phyloP scores from a whole-genome alignment of 2,888 invertebrate genomes.

The Andrena marginata region DNA sequence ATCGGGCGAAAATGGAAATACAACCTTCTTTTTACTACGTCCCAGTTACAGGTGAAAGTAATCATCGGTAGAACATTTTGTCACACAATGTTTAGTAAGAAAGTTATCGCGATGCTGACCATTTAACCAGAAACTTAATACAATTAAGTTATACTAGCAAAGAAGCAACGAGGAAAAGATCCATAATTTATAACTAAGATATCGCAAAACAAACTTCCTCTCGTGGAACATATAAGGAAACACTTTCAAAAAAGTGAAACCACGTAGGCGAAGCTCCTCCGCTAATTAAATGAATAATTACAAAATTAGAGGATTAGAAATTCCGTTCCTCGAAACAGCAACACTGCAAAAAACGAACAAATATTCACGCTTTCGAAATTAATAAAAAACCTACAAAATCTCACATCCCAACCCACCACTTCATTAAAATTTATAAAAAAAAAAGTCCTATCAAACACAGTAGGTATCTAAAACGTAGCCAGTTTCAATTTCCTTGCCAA shows the following conservation, averaged over 20 bases:
- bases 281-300: background rate
- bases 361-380: background rate
- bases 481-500: too few species aligned
- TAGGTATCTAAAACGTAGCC: too few species aligned
- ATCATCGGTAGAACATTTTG: background rate
- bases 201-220: background rate
- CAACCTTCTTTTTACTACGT: background rate
- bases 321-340: background rate
- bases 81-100: background rate
- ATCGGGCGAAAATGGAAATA: background rate
- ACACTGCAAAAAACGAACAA: background rate
- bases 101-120: background rate
- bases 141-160: background rate
- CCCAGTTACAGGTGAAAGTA: constrained; percentile 1
- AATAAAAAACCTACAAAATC: background rate
- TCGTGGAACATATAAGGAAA: background rate
- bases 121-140: background rate
- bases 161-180: background rate
- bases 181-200: background rate
- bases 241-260: background rate
- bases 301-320: background rate
- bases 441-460: too few species aligned
- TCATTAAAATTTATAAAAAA: too few species aligned
- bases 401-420: too few species aligned
- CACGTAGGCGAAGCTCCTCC: background rate